Percentiles rank a stretch among this genome's conserved stretches.
Conservation (phyloP, 2,888 invertebrate genomes). For the Diadromus collaris region DNA sequence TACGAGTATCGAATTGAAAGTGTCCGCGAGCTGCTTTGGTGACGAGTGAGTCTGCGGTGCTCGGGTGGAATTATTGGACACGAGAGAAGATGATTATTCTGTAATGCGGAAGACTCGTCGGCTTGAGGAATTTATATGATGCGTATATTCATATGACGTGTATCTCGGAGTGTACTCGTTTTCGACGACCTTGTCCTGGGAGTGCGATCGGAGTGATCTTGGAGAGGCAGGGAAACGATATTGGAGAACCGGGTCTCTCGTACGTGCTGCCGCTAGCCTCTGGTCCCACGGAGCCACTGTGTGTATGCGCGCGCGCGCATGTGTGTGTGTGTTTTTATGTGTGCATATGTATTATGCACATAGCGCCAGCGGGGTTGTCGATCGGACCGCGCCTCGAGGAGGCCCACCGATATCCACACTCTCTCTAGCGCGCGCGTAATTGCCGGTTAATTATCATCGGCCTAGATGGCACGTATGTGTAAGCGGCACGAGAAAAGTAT, state of each 20-base stretch:
- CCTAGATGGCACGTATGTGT: slow-evolving; percentile 61
- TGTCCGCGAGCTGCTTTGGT: slow-evolving; percentile 26
- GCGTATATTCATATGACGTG: no score
- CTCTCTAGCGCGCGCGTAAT: slow-evolving; percentile 58
- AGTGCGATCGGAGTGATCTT: slow-evolving; percentile 3
- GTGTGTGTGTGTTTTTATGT: background rate
- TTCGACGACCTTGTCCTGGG: slow-evolving; percentile 60
- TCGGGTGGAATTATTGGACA: no score
- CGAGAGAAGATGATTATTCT: no score
- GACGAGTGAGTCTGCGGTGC: slow-evolving; percentile 8
- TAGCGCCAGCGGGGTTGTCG: slow-evolving; percentile 23
- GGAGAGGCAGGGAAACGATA: slow-evolving; percentile 32
- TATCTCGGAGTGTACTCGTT: slow-evolving; percentile 53
- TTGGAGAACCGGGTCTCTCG: slow-evolving; percentile 53
- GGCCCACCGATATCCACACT: slow-evolving; percentile 23
- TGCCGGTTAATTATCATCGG: slow-evolving; percentile 66
- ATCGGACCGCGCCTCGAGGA: slow-evolving; percentile 34
- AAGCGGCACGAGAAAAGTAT: slow-evolving; percentile 56
- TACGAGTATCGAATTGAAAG: slow-evolving; percentile 42
- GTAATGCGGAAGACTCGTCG: no score
- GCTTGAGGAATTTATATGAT: slow-evolving; percentile 8
- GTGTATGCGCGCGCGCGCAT: background rate
- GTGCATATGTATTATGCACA: background rate
- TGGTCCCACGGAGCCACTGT: background rate
- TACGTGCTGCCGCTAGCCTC: slow-evolving; percentile 13